A percentile compares a stretch with the other conserved stretches of the same genome.
Conservation (phyloP, 2,888 invertebrate genomes). For the Pyrrhia umbra region DNA sequence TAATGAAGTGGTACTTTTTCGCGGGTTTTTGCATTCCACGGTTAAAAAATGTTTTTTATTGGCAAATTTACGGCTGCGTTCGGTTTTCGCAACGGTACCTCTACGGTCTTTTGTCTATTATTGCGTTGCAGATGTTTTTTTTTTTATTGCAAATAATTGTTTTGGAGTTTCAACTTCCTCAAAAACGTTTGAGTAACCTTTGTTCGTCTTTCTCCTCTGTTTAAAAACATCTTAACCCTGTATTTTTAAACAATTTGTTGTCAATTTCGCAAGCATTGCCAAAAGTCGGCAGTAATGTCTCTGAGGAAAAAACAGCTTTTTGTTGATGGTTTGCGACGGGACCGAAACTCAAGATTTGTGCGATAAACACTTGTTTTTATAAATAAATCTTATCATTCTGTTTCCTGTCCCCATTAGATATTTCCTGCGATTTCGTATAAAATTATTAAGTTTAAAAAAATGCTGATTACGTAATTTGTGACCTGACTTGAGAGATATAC, state of each 20-base stretch:
- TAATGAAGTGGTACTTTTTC: conserved; percentile 75
- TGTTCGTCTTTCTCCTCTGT: conserved; percentile 66
- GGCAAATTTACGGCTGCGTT: conserved; percentile 77
- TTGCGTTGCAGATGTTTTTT: conserved; percentile 78
- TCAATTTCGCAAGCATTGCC: conserved; percentile 66
- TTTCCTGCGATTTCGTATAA: conserved; percentile 29
- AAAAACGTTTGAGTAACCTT: conserved; percentile 67
- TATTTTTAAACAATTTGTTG: conserved; percentile 68
- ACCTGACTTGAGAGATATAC: not conserved
- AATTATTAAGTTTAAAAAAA: not conserved
- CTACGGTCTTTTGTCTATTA: conserved; percentile 74
- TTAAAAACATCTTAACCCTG: conserved; percentile 70
- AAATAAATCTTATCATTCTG: conserved; percentile 38
- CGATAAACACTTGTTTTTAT: conserved; percentile 44
- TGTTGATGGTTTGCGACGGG: conserved; percentile 58
- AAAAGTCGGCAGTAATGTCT: conserved; percentile 60
- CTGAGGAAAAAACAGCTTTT: conserved; percentile 56
- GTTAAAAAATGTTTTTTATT: conserved; percentile 73
- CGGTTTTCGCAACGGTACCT: conserved; percentile 81
- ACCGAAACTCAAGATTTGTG: conserved; percentile 35
- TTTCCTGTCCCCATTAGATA: conserved; percentile 50
- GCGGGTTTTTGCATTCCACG: conserved; percentile 73
- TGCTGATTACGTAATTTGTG: conserved; percentile 1
- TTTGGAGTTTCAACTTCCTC: conserved; percentile 66
- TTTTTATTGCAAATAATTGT: conserved; percentile 69